Conservation (phyloP, 1,140 invertebrate species). For the Calycopis cecrops region DNA sequence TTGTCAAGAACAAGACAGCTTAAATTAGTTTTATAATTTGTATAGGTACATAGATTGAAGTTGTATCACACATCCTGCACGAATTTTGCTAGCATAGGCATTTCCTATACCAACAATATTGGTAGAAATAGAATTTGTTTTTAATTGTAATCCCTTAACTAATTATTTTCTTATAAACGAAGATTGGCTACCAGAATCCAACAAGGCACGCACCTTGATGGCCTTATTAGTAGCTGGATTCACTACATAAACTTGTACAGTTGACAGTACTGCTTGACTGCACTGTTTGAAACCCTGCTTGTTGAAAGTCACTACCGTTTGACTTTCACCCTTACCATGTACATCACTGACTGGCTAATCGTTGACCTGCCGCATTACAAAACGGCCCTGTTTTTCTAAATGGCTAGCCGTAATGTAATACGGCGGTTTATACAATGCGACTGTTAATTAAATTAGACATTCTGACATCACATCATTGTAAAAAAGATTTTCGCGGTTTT, state of each 20-base stretch:
- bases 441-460: too few species aligned
- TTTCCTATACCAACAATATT: too few species aligned
- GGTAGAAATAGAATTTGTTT: slow-evolving; percentile 1
- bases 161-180: slow-evolving; percentile 9
- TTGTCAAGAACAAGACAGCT: not conserved
- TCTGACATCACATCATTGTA: too few species aligned
- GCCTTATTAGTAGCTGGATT: slow-evolving; percentile 30
- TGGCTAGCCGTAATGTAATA: too few species aligned
- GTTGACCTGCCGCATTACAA: too few species aligned
- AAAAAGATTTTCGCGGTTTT: too few species aligned
- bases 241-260: slow-evolving; percentile 23
- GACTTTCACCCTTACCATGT: not conserved
- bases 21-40: not conserved
- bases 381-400: too few species aligned
- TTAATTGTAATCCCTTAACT: not conserved
- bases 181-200: slow-evolving; percentile 35
- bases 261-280: too few species aligned
- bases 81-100: too few species aligned
- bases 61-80: not conserved
- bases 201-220: slow-evolving; percentile 29
- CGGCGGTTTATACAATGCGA: too few species aligned
- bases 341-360: too few species aligned
- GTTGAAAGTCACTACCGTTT: slow-evolving; percentile 15
- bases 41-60: not conserved
- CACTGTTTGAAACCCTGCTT: not conserved